Evolutionary conservation across 2,113 vertebrate species (phyloP).

Genomic region (Eira barbara): DNA sequence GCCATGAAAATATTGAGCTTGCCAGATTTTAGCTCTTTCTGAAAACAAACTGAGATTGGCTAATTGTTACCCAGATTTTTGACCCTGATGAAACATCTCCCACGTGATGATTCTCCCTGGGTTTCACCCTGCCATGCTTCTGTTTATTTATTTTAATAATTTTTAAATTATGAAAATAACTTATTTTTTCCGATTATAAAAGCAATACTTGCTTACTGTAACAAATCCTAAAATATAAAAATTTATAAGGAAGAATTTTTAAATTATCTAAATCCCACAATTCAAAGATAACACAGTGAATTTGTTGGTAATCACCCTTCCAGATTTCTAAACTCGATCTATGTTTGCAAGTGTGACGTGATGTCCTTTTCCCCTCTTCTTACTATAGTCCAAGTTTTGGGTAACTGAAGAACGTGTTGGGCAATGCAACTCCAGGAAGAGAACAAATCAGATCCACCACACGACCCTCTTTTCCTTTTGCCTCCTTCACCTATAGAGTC

Average conservation of each 20-base stretch:
- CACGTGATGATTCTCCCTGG: neutral
- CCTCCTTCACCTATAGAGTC: neutral
- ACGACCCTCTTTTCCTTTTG: neutral
- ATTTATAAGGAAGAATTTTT: neutral
- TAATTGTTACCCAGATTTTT: constrained; percentile 45
- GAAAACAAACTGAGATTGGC: constrained; percentile 46
- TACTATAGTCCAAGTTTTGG: neutral
- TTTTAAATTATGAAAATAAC: neutral
- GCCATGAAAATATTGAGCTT: constrained; percentile 6
- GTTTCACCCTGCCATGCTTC: neutral
- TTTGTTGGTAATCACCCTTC: neutral
- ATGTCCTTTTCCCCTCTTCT: neutral
- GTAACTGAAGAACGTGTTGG: neutral
- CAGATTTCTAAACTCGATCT: neutral
- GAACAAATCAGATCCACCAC: neutral
- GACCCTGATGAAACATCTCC: constrained; percentile 6
- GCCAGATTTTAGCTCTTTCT: constrained; percentile 49
- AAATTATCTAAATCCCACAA: neutral
- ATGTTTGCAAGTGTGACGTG: neutral
- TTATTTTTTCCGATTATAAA: constrained; percentile 11
- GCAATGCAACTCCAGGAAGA: neutral
- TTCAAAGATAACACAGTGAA: neutral
- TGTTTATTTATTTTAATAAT: neutral
- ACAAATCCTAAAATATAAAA: constrained; percentile 13
- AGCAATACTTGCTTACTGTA: neutral